Conservation (phyloP, 2,113 vertebrate species). For the Neolamprologus ventralis region DNA sequence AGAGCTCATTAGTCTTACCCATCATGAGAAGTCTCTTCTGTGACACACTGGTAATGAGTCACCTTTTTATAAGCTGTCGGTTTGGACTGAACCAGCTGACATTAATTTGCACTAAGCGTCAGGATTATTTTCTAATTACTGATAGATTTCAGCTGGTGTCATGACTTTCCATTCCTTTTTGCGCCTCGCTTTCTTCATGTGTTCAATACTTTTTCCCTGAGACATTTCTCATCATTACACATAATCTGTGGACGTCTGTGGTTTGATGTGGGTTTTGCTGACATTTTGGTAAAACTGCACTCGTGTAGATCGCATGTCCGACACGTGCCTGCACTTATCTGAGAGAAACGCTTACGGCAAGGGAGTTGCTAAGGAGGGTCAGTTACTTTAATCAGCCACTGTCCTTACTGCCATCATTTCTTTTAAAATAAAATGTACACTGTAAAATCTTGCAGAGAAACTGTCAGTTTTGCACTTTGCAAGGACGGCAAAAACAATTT, state of each 20-base stretch:
- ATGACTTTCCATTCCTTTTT: background rate
- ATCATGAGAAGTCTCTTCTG: background rate
- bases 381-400: background rate
- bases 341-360: background rate
- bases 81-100: background rate
- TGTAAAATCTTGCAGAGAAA: background rate
- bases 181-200: background rate
- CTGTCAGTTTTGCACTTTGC: background rate
- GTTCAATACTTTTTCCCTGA: background rate
- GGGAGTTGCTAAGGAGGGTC: background rate
- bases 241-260: background rate
- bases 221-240: background rate
- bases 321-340: background rate
- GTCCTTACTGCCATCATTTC: background rate
- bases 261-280: background rate
- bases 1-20: background rate
- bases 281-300: background rate
- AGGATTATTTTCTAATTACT: background rate
- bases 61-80: background rate
- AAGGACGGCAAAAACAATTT: background rate
- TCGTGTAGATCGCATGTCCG: background rate
- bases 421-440: background rate
- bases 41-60: background rate
- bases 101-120: background rate
- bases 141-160: background rate